Percentiles rank a stretch among this genome's conserved stretches.
These are phyloP conservation scores for Clarias fuscus DNA, from an alignment of 2,797 vertebrate species.

Conservation along the genomic window DNA sequence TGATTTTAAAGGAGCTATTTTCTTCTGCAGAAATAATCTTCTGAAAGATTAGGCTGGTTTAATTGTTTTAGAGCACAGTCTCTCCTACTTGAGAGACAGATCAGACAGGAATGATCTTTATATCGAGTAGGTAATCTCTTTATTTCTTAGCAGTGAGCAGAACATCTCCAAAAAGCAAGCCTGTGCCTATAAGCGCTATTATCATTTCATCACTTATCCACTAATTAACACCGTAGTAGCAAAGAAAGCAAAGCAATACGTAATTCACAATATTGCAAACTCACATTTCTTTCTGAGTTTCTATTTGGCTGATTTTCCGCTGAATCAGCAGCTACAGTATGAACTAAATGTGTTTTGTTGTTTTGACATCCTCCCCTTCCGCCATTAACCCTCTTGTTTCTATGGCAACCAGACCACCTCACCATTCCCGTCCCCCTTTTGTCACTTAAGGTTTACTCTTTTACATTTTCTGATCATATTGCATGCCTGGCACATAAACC, in stretches of 20 bases:
- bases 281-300: background rate
- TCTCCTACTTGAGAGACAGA: background rate
- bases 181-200: background rate
- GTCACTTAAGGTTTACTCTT: conserved; percentile 36
- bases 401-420: conserved; percentile 40
- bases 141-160: conserved; percentile 10
- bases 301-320: conserved; percentile 16
- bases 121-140: background rate
- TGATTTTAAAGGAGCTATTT: conserved; percentile 2
- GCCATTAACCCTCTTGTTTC: conserved; percentile 46
- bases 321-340: conserved; percentile 40
- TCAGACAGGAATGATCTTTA: conserved; percentile 25
- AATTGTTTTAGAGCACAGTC: conserved; percentile 29
- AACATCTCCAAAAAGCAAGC: background rate
- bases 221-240: background rate
- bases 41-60: background rate
- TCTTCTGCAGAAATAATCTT: background rate
- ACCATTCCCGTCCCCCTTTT: background rate
- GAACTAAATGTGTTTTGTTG: background rate
- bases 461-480: conserved; percentile 32
- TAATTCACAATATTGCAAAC: background rate
- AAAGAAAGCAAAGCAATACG: background rate
- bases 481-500: conserved; percentile 37
- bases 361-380: conserved; percentile 18
- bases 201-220: background rate